Percentiles rank a stretch among this genome's conserved stretches.
Conservation (phyloP, 2,888 invertebrate genomes). For the Diploptera punctata region DNA sequence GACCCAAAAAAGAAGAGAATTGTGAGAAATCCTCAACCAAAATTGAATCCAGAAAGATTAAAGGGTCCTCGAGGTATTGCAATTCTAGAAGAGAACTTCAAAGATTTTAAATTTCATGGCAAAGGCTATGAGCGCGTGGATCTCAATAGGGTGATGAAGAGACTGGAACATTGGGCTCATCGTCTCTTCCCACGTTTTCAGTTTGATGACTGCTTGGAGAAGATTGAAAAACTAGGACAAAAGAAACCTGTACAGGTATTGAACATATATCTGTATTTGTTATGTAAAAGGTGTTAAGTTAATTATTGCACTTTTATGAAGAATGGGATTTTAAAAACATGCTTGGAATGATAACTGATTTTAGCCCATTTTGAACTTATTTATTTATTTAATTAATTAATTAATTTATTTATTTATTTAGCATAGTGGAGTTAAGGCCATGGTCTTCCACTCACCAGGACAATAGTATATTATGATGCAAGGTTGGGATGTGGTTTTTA, state of each 20-base stretch:
- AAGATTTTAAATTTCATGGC: conserved; percentile 81
- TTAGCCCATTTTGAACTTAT: too few relatives aligned
- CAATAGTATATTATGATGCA: too few relatives aligned
- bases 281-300: too few relatives aligned
- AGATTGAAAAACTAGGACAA: conserved; percentile 79
- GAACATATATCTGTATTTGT: too few relatives aligned
- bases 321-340: too few relatives aligned
- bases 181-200: conserved; percentile 87
- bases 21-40: conserved; percentile 69
- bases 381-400: too few relatives aligned
- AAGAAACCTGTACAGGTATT: conserved; percentile 81
- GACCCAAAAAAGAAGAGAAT: conserved; percentile 63
- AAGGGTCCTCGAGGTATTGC: conserved; percentile 82
- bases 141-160: conserved; percentile 78
- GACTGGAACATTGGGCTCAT: conserved; percentile 93
- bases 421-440: too few relatives aligned
- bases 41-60: conserved; percentile 72
- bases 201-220: conserved; percentile 85
- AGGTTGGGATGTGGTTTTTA: too few relatives aligned
- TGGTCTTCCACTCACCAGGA: too few relatives aligned
- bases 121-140: conserved; percentile 85
- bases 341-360: too few relatives aligned
- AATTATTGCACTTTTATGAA: too few relatives aligned
- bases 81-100: conserved; percentile 79
- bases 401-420: too few relatives aligned